Evolutionary conservation across 2,113 vertebrate genomes (phyloP).

Genomic region (Peromyscus maniculatus): DNA sequence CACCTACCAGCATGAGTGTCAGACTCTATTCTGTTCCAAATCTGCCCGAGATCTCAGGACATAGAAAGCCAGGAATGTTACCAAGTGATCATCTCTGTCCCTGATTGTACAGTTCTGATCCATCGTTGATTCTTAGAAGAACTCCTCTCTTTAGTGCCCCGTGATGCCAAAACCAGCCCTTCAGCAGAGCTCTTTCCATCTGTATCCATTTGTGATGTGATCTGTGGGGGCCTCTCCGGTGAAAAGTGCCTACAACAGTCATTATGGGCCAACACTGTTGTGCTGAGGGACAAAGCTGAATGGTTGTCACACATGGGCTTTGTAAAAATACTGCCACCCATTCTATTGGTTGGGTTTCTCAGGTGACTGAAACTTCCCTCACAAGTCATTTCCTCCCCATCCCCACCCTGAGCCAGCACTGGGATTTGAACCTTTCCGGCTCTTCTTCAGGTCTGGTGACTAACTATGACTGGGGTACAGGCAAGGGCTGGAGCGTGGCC

Average conservation of each 20-base stretch:
- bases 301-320: not conserved
- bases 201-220: not conserved
- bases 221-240: not conserved
- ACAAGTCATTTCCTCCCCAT: not conserved
- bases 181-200: not conserved
- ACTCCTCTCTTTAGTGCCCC: not conserved
- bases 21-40: not conserved
- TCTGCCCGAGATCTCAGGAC: slow-evolving; percentile 32
- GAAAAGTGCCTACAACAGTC: slow-evolving; percentile 41
- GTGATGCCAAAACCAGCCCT: not conserved
- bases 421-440: not conserved
- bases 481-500: not conserved
- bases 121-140: slow-evolving; percentile 28
- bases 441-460: not conserved
- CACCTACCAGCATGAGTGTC: not conserved
- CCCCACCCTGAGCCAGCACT: not conserved
- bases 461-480: slow-evolving; percentile 13
- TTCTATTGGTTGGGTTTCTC: slow-evolving; percentile 66
- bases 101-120: slow-evolving; percentile 19
- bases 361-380: slow-evolving; percentile 64
- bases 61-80: slow-evolving; percentile 31
- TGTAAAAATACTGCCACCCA: not conserved
- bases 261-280: not conserved
- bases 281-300: not conserved
- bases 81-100: not conserved